phyloP scores from a whole-genome alignment of 2,113 vertebrate species.

The Paramisgurnus dabryanus region DNA sequence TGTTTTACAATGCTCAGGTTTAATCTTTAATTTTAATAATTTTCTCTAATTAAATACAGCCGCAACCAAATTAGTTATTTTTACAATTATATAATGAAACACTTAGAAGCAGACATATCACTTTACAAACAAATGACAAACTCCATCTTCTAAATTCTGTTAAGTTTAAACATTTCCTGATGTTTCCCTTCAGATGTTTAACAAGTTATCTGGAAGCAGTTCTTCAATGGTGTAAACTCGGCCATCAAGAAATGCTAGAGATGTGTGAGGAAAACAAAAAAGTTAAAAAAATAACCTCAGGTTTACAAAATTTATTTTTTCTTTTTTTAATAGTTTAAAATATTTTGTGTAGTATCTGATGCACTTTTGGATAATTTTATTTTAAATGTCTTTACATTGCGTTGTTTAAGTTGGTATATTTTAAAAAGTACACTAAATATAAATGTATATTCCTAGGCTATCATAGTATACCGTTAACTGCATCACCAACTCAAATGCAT shows the following conservation, averaged over 20 bases:
- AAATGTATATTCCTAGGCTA: background rate
- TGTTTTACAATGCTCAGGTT: background rate
- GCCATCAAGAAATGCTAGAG: background rate
- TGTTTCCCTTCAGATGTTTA: slow-evolving; percentile 72
- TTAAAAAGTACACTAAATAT: too few species aligned
- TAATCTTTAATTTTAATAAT: background rate
- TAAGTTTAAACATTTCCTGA: background rate
- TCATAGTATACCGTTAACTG: background rate
- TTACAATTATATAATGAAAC: background rate
- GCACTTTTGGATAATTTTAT: background rate
- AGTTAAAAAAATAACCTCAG: background rate
- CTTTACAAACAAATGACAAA: background rate
- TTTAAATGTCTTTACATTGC: background rate
- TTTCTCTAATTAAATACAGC: background rate
- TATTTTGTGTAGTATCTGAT: background rate
- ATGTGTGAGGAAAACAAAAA: background rate
- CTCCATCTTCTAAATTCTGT: background rate
- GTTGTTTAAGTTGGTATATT: too few species aligned
- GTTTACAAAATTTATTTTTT: background rate
- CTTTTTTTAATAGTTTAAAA: background rate
- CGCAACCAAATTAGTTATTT: background rate
- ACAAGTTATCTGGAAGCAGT: slow-evolving; percentile 72
- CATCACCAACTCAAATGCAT: background rate
- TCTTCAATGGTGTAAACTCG: slow-evolving; percentile 75
- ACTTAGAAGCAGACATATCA: background rate